These are phyloP conservation scores for Calcarius lapponicus DNA, from an alignment of 2,797 vertebrate species.

Conservation along the genomic window DNA sequence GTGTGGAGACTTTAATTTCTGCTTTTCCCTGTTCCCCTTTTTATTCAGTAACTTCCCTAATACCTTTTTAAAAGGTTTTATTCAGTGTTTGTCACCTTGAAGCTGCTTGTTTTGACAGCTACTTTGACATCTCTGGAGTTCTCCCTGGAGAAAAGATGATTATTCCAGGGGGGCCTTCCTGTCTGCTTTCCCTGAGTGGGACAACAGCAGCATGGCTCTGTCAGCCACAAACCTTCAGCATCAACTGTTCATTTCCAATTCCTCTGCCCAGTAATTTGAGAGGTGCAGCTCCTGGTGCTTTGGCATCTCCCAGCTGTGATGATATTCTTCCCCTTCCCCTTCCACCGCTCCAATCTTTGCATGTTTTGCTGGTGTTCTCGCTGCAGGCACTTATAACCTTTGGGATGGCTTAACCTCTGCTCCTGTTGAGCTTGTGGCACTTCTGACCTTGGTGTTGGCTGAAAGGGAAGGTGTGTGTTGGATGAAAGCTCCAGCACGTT, in stretches of 20 bases:
- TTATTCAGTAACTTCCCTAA: background rate
- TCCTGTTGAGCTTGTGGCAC: background rate
- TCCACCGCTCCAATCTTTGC: accelerated
- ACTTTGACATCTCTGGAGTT: background rate
- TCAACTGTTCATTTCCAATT: background rate
- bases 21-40: background rate
- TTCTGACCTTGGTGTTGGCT: background rate
- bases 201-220: background rate
- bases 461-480: background rate
- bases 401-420: accelerated
- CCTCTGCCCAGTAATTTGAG: background rate
- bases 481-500: background rate
- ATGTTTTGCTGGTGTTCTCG: background rate
- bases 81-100: background rate
- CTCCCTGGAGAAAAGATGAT: background rate
- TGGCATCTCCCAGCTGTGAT: accelerated
- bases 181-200: accelerated
- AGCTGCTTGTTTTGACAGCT: background rate
- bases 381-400: background rate
- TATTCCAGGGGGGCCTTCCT: background rate
- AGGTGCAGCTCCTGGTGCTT: background rate
- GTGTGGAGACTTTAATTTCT: background rate
- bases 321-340: background rate
- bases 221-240: background rate
- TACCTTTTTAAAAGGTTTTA: background rate